Base-by-base conservation (phyloP, 2,888 invertebrate genomes). In the Sphinx pinastri region DNA sequence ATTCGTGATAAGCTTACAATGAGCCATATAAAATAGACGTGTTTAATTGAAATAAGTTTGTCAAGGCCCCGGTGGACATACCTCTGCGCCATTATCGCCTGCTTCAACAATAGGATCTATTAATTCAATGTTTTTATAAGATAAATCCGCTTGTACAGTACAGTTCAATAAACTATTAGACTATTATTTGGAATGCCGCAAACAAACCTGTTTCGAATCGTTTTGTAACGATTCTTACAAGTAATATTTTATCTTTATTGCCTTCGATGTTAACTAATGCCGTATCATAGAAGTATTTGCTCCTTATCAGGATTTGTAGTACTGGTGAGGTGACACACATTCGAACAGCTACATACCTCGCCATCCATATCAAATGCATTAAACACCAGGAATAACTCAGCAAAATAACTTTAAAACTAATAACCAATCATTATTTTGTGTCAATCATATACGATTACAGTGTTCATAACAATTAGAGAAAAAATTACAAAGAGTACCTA, bases 1-100 rank as follows among this genome's bases (percentile, higher is more conserved):
- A 75, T 71, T 68, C 54, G 52, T 63, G 77, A 81, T 82, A 81
- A 79, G 69, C 72, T 71, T 67, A 49, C 63, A 63, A 49, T 63
- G 63, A 49, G 13, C 11, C 49, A 63, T 49, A 63, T 49, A 19
- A 49, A 19, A 49, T 63, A 63, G 13, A 19, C 19, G 12, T 25
- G 3, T 63, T 13, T 19, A 63, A 49, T 45, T 19, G 6, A 49
- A 49, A 10, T 19, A 13, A 10, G 16, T 49, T 8, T 52, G 59
- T 16, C 51, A 38, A 59, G 51, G 68, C 51, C 52, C 2, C 13
- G 12, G 51, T 68, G 7, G 19, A 8, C 25, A 52, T 16, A 68
- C 59, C 51, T 31, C 38, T 68, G 63, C 31, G 31, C 38, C 51
- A 60, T 51, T 63, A 63, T 63, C 63, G 47, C 11, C 7, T 16